Base-by-base conservation (phyloP, 2,888 invertebrate species). In the Eupithecia vulgata region DNA sequence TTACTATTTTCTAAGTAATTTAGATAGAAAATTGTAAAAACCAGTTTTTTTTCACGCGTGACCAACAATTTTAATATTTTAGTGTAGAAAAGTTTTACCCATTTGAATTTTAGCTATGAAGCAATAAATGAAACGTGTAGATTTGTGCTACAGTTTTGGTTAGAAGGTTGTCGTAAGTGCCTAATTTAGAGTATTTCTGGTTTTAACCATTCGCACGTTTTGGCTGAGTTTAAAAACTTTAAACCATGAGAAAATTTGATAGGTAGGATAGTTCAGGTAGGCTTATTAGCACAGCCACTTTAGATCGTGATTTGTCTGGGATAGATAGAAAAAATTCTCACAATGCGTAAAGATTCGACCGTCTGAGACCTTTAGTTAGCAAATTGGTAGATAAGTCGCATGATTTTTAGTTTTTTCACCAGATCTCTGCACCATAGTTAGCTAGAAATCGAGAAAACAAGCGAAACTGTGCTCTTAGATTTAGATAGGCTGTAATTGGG, bases 111-210 rank as follows among this genome's bases (percentile, higher is more conserved):
- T 34, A 17, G 34, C 34, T 57, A 57, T 52, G 59, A 17, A 61
- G 61, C 61, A 17, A 6, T 61, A 61, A 61, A 17, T 8, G 34
- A 17, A 17, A 34, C 1, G 30, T 61, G 17, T 61, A 61, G 17
- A 17, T 61, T 61, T 61, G 21, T 57, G 7, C 12, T 21, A 40
- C 37, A 57, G n/a, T 65, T 45, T 72, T 69, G 37, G 34, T 68
- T 59, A 67, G 34, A 48, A 71, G 62, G 62, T 74, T 71, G 71
- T 74, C 21, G 66, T 72, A 72, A 75, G 75, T 75, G 75, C 75
- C 75, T 75, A 68, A 70, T 65, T 25, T 70, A 75, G 64, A 17
- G 65, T 72, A 72, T 65, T 71, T 70, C n/a, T 75, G 59, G 70
- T 59, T 70, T 70, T 64, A 17, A 70, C 67, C 67, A 67, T 25